A percentile compares a stretch with the other conserved stretches of the same genome.
These are phyloP conservation scores for Bettongia penicillata DNA, from an alignment of 2,113 vertebrate genomes.

Conservation along the genomic window DNA sequence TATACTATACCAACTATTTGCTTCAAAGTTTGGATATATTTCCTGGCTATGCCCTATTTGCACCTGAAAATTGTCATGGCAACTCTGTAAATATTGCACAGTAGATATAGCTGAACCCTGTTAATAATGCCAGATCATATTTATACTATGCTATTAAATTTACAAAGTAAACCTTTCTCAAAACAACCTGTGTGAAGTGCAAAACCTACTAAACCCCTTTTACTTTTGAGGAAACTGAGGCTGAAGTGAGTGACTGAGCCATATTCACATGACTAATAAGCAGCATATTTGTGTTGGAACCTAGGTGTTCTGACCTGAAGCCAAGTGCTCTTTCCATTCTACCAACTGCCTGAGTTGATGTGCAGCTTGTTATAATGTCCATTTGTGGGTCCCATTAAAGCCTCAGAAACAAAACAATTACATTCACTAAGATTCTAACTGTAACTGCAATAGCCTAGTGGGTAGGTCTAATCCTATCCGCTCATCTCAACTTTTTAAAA, in stretches of 20 bases:
- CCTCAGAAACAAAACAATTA: background rate
- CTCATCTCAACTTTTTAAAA: background rate
- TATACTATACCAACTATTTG: too few species aligned
- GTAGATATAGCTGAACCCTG: background rate
- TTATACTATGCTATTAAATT: background rate
- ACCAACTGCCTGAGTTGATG: background rate
- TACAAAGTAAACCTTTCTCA: background rate
- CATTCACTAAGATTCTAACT: background rate
- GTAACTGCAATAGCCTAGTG: too few species aligned
- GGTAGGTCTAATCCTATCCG: background rate
- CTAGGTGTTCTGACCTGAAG: background rate
- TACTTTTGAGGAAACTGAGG: background rate
- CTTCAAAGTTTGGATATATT: too few species aligned
- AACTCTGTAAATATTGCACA: too few species aligned
- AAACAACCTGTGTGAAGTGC: background rate
- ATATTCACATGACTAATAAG: background rate
- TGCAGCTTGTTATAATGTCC: background rate
- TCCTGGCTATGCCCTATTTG: too few species aligned
- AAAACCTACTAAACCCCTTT: background rate
- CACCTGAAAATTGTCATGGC: too few species aligned
- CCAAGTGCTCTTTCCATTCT: background rate
- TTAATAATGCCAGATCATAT: background rate
- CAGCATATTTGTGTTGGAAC: background rate
- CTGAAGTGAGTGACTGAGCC: background rate
- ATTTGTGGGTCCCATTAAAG: background rate